Evolutionary conservation across 2,888 invertebrate genomes (phyloP), one percentile per base, ranked within the genome.

Genomic region (Drosophila yooni): DNA sequence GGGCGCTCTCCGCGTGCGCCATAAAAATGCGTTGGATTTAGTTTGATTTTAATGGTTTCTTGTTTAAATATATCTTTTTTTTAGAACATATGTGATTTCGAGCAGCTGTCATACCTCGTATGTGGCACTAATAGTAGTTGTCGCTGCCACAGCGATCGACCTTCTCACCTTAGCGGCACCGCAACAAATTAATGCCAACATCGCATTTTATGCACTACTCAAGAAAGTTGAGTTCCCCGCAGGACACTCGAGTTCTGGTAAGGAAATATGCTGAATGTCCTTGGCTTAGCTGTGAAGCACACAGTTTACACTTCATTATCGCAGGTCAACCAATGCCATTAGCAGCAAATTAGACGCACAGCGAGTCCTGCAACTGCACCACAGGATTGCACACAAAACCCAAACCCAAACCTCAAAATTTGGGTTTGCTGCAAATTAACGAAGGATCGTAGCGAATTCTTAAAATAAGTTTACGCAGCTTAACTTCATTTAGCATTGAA

Each of bases 251-350:
- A 65, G 46, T 15, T 34, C 34, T 33, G 13, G 31, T 43, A 34
- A 29, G 50, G 18, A 46, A 46, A 68, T 62, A 65, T 60, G 50
- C 63, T 18, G 51, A 75, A 70, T 65, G 74, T 79, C 72, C 83
- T 81, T 75, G 76, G 58, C 34, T 33, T 79, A 83, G 65, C 82
- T 74, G 68, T n/a, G 67, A 66, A 50, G 18, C 56, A 21, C 27
- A 66, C 67, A 57, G 83, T 90, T 91, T 80, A 82, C 91, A 91
- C 89, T 89, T 82, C 82, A 91, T 91, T 91, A 90, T 83, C 86
- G 82, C 77, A 79, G 90, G 79, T 88, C 83, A 86, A 88, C 88
- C 88, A 72, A 77, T 59, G 82, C 83, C 83, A 88, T 88, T 88
- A 88, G 82, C 88, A 82, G 88, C 61, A 72, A 68, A 83, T 88